Conservation (phyloP, 1,140 invertebrate genomes). For the Ctenoplectra terminalis region DNA sequence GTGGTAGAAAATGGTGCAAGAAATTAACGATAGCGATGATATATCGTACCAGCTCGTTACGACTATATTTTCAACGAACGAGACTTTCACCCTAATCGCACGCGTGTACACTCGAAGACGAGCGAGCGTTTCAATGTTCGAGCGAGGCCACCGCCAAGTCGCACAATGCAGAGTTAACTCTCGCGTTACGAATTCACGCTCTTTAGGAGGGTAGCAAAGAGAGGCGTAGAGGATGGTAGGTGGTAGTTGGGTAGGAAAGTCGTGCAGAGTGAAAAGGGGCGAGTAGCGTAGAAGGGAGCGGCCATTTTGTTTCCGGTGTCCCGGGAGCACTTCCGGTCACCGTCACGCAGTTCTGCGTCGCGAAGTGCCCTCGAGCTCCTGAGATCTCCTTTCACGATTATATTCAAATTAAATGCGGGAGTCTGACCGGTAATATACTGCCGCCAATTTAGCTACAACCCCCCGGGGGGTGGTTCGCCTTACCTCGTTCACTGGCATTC, state of each 20-base stretch:
- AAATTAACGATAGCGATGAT: not conserved
- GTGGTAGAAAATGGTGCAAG: constrained; percentile 6
- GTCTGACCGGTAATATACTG: constrained; percentile 82
- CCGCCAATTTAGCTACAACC: constrained; percentile 82
- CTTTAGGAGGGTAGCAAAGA: constrained; percentile 44
- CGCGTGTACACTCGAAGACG: not conserved
- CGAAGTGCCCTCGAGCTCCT: constrained; percentile 76
- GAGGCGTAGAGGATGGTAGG: constrained; percentile 19
- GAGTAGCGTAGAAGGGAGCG: constrained; percentile 66
- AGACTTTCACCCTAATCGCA: not conserved
- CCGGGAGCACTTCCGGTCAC: constrained; percentile 81
- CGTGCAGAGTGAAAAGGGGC: constrained; percentile 53
- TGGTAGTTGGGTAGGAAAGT: constrained; percentile 36
- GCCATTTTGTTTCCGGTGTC: constrained; percentile 83
- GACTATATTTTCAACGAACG: not conserved
- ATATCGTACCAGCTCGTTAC: not conserved
- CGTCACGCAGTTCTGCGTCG: constrained; percentile 81
- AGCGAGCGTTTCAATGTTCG: constrained; percentile 40
- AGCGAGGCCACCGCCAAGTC: constrained; percentile 42
- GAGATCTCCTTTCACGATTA: constrained; percentile 82
- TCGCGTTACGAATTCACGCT: constrained; percentile 72
- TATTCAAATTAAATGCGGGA: constrained; percentile 83
- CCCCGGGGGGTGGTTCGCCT: constrained; percentile 77
- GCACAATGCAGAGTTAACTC: constrained; percentile 76
- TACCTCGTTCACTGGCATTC: constrained; percentile 62